Conservation (phyloP, 2,888 invertebrate species). For the Micropterix aruncella region DNA sequence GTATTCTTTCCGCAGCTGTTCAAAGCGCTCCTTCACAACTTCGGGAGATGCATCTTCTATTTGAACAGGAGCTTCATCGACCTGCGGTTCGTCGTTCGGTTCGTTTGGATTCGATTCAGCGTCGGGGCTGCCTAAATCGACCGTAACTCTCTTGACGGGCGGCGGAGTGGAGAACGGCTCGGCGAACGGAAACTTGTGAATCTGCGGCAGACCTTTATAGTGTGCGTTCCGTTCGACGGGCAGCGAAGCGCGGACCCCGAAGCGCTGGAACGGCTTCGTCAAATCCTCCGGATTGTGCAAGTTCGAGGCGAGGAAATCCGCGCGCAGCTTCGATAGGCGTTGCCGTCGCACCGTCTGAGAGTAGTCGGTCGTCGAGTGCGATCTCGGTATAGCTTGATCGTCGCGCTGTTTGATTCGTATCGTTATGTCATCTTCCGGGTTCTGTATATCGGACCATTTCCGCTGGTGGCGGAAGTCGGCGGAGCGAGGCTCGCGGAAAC, state of each 20-base stretch:
- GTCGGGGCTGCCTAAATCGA: not conserved
- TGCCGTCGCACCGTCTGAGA: conserved; percentile 18
- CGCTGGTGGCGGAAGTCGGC: conserved; percentile 30
- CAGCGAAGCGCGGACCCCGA: conserved; percentile 28
- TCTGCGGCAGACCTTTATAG: conserved; percentile 34
- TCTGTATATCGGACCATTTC: conserved; percentile 35
- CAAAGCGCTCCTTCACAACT: conserved; percentile 32
- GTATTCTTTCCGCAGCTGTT: conserved; percentile 31
- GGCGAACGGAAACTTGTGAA: conserved; percentile 36
- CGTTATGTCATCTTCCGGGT: conserved; percentile 15
- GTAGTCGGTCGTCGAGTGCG: conserved; percentile 24
- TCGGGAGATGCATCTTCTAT: not conserved
- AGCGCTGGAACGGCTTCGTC: conserved; percentile 23
- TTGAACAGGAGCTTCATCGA: conserved; percentile 18
- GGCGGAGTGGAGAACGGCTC: conserved; percentile 35
- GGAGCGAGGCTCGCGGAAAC: conserved; percentile 28
- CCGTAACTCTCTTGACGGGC: conserved; percentile 22
- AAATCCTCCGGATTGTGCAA: conserved; percentile 27
- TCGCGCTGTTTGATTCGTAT: conserved; percentile 24
- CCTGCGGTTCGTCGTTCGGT: conserved; percentile 16
- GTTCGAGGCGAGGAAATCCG: conserved; percentile 32
- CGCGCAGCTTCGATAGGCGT: conserved; percentile 28
- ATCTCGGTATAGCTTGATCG: conserved; percentile 31
- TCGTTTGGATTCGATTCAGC: not conserved
- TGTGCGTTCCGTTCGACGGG: conserved; percentile 16